These are phyloP conservation scores for Sterna hirundo DNA, from an alignment of 2,113 vertebrate species.

Conservation along the genomic window DNA sequence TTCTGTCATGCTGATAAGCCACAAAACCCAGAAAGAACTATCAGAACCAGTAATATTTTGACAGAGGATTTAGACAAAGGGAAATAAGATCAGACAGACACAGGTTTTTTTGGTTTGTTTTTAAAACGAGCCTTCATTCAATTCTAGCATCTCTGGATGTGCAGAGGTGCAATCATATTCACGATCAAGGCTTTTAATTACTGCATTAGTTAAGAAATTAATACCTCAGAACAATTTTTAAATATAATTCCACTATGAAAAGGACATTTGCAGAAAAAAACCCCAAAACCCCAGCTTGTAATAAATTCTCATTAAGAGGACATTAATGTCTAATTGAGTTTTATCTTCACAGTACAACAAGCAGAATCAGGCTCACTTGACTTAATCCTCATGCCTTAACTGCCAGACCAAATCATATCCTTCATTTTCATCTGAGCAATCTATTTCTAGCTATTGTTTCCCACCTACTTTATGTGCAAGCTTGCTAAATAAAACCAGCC, in stretches of 20 bases:
- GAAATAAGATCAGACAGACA: not conserved
- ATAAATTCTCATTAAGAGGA: constrained; percentile 31
- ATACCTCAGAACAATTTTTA: not conserved
- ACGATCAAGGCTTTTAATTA: not conserved
- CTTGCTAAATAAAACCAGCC: constrained; percentile 35
- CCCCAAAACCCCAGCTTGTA: not conserved
- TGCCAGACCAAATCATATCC: constrained; percentile 33
- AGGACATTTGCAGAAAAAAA: not conserved
- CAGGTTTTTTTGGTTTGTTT: not conserved
- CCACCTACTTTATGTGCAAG: constrained; percentile 24
- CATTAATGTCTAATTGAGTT: not conserved
- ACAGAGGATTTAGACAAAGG: not conserved
- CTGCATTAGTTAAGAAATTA: not conserved
- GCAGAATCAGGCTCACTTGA: constrained; percentile 6
- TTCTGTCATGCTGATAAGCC: not conserved
- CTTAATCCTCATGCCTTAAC: constrained; percentile 10
- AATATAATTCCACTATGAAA: not conserved
- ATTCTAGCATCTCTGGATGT: not conserved
- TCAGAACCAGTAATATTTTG: not conserved
- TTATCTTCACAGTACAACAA: constrained; percentile 8
- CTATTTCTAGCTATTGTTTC: constrained; percentile 47
- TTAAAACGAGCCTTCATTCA: not conserved
- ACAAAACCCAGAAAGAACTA: not conserved
- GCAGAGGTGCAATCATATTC: not conserved
- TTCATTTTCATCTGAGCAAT: not conserved